phyloP scores from a whole-genome alignment of 2,113 vertebrate species.

The Meriones unguiculatus region DNA sequence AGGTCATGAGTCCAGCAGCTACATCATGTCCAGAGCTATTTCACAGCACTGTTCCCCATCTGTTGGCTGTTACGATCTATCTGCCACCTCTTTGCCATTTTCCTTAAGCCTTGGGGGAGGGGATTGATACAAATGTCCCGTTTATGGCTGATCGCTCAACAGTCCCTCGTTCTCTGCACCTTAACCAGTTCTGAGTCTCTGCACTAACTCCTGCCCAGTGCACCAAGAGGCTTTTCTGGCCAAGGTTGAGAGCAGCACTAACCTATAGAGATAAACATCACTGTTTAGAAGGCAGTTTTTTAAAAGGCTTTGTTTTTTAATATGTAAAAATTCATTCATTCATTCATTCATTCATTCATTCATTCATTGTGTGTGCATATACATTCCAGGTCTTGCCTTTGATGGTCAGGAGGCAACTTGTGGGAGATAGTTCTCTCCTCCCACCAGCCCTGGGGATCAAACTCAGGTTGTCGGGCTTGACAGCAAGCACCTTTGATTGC shows the following conservation, averaged over 20 bases:
- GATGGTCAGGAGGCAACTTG: not conserved
- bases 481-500: not conserved
- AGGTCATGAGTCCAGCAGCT: not conserved
- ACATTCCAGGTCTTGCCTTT: too few species aligned
- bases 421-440: not conserved
- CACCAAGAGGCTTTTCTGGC: not conserved
- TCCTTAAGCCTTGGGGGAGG: not conserved
- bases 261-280: not conserved
- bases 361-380: not conserved
- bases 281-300: not conserved
- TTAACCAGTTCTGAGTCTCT: not conserved
- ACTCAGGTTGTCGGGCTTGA: not conserved
- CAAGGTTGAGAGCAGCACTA: not conserved
- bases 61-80: not conserved
- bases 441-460: not conserved
- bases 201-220: not conserved
- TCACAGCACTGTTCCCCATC: not conserved
- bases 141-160: not conserved
- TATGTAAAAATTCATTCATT: not conserved
- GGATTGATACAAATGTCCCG: not conserved
- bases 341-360: not conserved
- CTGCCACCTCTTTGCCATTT: not conserved
- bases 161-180: not conserved
- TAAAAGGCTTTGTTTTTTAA: not conserved
- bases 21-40: not conserved